A percentile compares a stretch with the other conserved stretches of the same genome.
Evolutionary conservation across 2,113 vertebrate genomes (phyloP).

Genomic region (Eurypyga helias): DNA sequence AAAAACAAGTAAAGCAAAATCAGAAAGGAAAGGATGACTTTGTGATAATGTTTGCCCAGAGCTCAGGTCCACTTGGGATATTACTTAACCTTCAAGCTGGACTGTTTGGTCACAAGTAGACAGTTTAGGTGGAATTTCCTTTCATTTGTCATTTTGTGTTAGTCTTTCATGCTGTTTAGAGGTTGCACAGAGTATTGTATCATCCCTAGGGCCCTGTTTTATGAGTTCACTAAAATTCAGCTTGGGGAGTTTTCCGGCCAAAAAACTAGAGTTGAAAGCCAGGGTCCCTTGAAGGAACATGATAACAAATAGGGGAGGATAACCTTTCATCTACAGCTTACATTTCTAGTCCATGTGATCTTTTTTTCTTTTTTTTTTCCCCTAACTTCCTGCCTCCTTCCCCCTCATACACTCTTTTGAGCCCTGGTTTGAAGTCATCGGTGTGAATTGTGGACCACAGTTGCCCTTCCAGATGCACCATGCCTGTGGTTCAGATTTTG

Average conservation of each 20-base stretch:
- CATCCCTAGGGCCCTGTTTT: constrained; percentile 38
- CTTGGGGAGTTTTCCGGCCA: constrained; percentile 10
- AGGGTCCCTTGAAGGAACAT: neutral
- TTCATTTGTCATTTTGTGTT: constrained; percentile 48
- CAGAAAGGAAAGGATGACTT: neutral
- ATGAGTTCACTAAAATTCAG: constrained; percentile 38
- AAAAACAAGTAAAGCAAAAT: neutral
- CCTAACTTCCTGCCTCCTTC: neutral
- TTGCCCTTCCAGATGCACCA: neutral
- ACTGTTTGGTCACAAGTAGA: constrained; percentile 20
- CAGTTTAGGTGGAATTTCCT: constrained; percentile 45
- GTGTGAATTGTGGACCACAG: neutral
- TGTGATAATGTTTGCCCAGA: neutral
- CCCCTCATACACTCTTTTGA: neutral
- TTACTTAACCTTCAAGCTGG: neutral
- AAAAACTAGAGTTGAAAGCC: constrained; percentile 24
- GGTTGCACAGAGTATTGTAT: neutral
- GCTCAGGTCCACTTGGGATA: neutral
- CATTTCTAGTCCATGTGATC: neutral
- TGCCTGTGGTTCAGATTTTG: neutral
- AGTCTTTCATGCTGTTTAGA: neutral
- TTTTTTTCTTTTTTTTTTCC: neutral
- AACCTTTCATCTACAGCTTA: constrained; percentile 28
- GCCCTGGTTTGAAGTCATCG: neutral
- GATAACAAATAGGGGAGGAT: constrained; percentile 25